These are phyloP conservation scores for Sapayoa aenigma DNA, from an alignment of 2,113 vertebrate genomes.

Conservation along the genomic window DNA sequence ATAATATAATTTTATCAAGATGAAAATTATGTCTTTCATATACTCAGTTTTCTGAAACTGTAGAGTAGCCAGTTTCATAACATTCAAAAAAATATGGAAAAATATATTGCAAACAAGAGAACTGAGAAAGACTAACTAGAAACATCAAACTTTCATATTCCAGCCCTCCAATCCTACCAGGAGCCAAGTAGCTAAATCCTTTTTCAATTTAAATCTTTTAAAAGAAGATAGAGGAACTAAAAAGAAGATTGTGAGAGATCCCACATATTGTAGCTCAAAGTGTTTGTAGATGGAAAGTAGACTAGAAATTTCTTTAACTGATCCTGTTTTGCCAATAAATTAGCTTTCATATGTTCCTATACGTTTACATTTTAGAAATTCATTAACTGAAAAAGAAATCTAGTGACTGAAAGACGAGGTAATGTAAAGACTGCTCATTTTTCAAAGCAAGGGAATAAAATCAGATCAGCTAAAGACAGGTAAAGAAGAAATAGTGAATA, in stretches of 20 bases:
- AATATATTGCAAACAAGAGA: background rate
- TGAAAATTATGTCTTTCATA: background rate
- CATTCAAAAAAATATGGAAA: background rate
- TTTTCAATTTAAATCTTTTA: background rate
- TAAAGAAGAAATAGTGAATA: background rate
- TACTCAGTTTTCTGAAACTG: background rate
- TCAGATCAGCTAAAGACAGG: background rate
- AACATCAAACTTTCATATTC: background rate
- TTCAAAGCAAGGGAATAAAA: background rate
- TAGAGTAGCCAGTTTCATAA: background rate
- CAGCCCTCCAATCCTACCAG: background rate
- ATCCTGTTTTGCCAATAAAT: background rate
- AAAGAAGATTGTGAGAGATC: background rate
- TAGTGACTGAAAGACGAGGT: background rate
- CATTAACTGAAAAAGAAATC: background rate
- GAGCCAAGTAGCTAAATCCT: background rate
- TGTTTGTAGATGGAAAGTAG: background rate
- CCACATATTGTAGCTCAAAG: background rate
- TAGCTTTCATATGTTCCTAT: background rate
- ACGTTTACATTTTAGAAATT: background rate
- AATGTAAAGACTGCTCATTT: background rate
- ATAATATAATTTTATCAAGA: background rate
- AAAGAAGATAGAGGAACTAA: background rate
- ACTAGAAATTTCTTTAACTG: background rate
- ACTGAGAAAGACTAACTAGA: background rate